Evolutionary conservation across 2,113 vertebrate species (phyloP).

Genomic region (Xenopus laevis): DNA sequence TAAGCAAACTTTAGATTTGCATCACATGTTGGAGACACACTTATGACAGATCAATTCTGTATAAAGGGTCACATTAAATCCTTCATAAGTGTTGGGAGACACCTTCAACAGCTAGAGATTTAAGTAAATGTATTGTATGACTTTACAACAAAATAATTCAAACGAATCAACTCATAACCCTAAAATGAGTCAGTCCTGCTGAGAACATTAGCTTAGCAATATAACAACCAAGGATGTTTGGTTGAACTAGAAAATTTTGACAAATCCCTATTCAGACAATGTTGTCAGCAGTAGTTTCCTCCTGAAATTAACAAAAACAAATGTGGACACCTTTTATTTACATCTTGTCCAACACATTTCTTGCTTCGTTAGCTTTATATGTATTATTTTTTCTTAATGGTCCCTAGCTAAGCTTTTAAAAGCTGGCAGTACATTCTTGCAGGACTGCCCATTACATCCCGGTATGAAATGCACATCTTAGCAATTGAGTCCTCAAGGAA

Average conservation of each 20-base stretch:
- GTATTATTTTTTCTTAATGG: conserved; percentile 41
- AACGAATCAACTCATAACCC: too few species aligned
- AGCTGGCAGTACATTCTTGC: conserved; percentile 5
- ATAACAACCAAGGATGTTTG: too few species aligned
- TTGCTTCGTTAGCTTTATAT: conserved; percentile 30
- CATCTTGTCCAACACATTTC: conserved; percentile 4
- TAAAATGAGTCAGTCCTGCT: too few species aligned
- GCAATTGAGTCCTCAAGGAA: conserved; percentile 30
- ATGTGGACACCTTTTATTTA: conserved; percentile 5
- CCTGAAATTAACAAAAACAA: conserved; percentile 14
- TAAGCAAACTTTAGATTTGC: too few species aligned
- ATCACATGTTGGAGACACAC: too few species aligned
- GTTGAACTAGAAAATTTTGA: conserved; percentile 2
- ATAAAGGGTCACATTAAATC: too few species aligned
- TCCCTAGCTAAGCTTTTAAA: conserved; percentile 37
- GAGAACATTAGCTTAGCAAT: too few species aligned
- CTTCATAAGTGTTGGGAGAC: too few species aligned
- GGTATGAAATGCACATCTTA: not conserved
- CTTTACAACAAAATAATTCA: too few species aligned
- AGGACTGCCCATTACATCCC: not conserved
- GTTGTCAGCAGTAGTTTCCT: conserved; percentile 12
- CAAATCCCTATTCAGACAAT: conserved; percentile 21
- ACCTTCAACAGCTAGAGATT: too few species aligned
- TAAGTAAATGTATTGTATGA: too few species aligned
- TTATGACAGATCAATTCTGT: too few species aligned